phyloP scores from a whole-genome alignment of 1,140 invertebrate genomes.

The Anoplolepis gracilipes region DNA sequence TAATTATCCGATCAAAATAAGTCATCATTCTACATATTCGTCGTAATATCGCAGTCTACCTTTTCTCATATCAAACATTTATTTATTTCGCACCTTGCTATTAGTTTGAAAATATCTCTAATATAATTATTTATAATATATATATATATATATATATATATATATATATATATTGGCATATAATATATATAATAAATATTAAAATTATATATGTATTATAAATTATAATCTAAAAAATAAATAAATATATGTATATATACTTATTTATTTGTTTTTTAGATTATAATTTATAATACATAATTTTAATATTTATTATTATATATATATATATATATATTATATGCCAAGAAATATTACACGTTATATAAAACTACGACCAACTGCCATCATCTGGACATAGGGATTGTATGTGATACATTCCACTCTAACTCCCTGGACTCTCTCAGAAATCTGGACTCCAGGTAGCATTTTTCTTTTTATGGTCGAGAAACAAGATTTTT shows the following conservation, averaged over 20 bases:
- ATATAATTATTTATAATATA: not conserved
- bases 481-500: slow-evolving; percentile 5
- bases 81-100: not conserved
- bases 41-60: no score
- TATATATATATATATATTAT: not conserved
- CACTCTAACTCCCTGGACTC: not conserved
- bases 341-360: not conserved
- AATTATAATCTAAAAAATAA: no score
- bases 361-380: not conserved
- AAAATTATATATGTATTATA: no score
- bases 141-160: not conserved
- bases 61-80: not conserved
- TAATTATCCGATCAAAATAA: not conserved
- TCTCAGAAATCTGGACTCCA: not conserved
- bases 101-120: not conserved
- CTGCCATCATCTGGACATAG: not conserved
- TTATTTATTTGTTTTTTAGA: no score
- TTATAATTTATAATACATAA: no score
- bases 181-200: no score
- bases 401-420: not conserved
- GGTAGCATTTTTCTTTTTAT: not conserved
- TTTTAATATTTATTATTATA: not conserved
- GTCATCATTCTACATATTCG: not conserved
- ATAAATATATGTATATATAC: no score
- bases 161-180: not conserved